A percentile compares a stretch with the other conserved stretches of the same genome.
Conservation (phyloP, 2,113 vertebrate species). For the Holacanthus passer region DNA sequence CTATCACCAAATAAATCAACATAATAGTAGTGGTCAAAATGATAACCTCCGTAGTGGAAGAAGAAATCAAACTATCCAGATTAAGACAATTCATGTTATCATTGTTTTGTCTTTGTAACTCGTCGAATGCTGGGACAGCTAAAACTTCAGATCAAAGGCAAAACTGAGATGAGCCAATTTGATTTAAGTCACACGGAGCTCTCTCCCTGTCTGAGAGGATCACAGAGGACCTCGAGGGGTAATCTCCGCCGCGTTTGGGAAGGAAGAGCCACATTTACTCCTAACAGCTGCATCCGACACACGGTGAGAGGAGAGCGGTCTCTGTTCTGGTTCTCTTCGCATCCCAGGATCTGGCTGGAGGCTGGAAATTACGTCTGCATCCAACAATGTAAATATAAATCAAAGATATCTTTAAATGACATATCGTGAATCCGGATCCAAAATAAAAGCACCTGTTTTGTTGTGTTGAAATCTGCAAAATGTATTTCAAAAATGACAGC, state of each 20-base stretch:
- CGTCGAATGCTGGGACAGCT: not conserved
- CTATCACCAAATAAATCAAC: not conserved
- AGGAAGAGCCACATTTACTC: conserved; percentile 19
- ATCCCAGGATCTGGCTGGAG: not conserved
- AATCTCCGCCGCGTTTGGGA: conserved; percentile 5
- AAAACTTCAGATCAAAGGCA: not conserved
- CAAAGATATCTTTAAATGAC: not conserved
- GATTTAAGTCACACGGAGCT: not conserved
- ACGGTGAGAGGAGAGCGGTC: not conserved
- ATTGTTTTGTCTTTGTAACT: not conserved
- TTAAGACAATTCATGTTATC: not conserved
- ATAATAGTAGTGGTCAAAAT: not conserved
- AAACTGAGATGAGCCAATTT: not conserved
- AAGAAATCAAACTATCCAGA: not conserved
- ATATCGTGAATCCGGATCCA: not conserved
- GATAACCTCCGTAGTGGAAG: too few relatives aligned
- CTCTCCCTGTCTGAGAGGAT: not conserved
- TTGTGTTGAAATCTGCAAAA: not conserved
- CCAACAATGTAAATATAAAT: not conserved
- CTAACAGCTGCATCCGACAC: not conserved
- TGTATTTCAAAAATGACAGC: not conserved
- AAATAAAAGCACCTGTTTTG: not conserved
- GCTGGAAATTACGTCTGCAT: not conserved
- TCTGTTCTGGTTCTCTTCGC: not conserved
- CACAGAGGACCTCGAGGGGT: conserved; percentile 2